phyloP scores from a whole-genome alignment of 2,113 vertebrate genomes.

The Agapornis roseicollis region DNA sequence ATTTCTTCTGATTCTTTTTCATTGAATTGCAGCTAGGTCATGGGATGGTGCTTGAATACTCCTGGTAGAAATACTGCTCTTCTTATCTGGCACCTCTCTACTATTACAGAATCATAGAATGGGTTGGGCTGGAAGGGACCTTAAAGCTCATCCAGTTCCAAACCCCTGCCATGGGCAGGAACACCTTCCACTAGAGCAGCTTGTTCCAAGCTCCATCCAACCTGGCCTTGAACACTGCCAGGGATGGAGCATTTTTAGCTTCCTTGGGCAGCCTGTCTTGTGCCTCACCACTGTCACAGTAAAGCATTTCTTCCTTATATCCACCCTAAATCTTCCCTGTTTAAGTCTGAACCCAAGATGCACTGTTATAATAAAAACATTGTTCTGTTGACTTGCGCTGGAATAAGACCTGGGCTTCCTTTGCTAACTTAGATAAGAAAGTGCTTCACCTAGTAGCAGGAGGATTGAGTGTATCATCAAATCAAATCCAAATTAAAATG shows the following conservation, averaged over 20 bases:
- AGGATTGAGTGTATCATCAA: not conserved
- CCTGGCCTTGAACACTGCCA: not conserved
- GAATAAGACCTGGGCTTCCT: not conserved
- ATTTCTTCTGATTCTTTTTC: not conserved
- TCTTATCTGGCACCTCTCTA: not conserved
- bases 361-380: not conserved
- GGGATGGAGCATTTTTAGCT: not conserved
- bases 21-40: fast-evolving
- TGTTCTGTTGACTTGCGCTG: not conserved
- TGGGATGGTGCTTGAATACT: not conserved
- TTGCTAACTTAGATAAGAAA: fast-evolving
- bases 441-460: not conserved
- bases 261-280: not conserved
- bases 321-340: not conserved
- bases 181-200: not conserved
- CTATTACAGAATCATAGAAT: not conserved
- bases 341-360: not conserved
- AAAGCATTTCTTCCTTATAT: not conserved
- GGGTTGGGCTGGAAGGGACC: not conserved
- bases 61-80: not conserved
- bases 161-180: not conserved
- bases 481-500: not conserved
- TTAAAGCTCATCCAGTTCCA: not conserved
- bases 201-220: not conserved
- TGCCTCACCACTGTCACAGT: not conserved